Base-by-base conservation (phyloP, 2,888 invertebrate genomes). In the Harpalus rubripes region DNA sequence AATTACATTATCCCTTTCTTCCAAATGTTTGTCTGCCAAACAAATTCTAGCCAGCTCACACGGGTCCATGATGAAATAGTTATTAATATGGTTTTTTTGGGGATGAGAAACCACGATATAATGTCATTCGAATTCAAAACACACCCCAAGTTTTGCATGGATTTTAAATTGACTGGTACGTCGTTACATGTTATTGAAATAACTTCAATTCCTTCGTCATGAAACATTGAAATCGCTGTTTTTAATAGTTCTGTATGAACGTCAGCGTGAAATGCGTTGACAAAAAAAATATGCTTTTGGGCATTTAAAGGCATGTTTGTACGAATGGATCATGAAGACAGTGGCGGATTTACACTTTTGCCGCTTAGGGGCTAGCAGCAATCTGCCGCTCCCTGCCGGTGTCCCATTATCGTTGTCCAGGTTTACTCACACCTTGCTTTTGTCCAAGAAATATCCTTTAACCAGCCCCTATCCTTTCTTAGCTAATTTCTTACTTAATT, bases 21-120 rank as follows among this genome's bases (percentile, higher is more conserved):
- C 68, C 15, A 68, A 15, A 22, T 22, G 26, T 22, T 68, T 26
- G 15, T 68, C 68, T 12, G 68, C 18, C 7, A 68, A 68, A 26
- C 68, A 68, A 68, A 6, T 68, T 68, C 68, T 16, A n/a, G 63
- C 63, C 63, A 61, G 15, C 15, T 61, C 7, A 61, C 63, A 61
- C 63, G 63, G 15, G 15, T 61, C 63, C 15, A 61, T n/a, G 8
- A 61, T 61, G 10, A 22, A 10, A 61, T 61, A 16, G 3, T 4
- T 16, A 8, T 61, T 8, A n/a, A 61, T 8, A 22, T 22, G 2
- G 10, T 61, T 16, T n/a, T 61, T 22, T 4, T 8, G n/a, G 8
- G 63, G 63, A 61, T 61, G 10, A 8, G 63, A 61, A 61, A 61
- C 22, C 22, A 15, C 10, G 63, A 22, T n/a, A 18, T 61, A 61